These are phyloP conservation scores for Danaus melanippus DNA, from an alignment of 1,140 invertebrate genomes.

Conservation along the genomic window DNA sequence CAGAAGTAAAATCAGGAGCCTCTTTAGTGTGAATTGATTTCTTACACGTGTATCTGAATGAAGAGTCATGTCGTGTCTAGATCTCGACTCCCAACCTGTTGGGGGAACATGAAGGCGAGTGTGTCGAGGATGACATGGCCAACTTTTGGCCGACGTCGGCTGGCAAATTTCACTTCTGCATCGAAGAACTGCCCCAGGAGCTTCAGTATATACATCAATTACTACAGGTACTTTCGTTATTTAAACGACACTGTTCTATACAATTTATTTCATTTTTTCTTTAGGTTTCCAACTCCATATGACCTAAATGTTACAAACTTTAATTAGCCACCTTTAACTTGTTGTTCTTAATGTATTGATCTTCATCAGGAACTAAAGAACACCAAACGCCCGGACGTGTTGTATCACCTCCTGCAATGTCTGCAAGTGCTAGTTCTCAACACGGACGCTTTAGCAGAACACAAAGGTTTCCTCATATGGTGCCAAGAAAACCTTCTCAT, in stretches of 20 bases:
- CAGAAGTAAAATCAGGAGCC: no score
- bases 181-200: slow-evolving; percentile 93
- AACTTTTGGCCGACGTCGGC: slow-evolving; percentile 94
- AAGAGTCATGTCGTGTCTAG: slow-evolving; percentile 30
- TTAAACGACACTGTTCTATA: no score
- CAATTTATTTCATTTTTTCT: slow-evolving; percentile 6
- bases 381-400: slow-evolving; percentile 90
- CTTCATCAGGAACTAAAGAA: slow-evolving; percentile 82
- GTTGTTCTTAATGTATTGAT: background rate
- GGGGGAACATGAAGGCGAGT: slow-evolving; percentile 80
- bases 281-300: no score
- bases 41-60: background rate
- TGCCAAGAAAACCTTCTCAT: slow-evolving; percentile 97
- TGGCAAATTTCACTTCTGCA: slow-evolving; percentile 91
- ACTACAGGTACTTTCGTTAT: slow-evolving; percentile 77
- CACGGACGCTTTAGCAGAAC: slow-evolving; percentile 93
- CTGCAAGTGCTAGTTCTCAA: slow-evolving; percentile 93
- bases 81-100: slow-evolving; percentile 79
- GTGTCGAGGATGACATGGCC: slow-evolving; percentile 80
- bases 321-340: no score
- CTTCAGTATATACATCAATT: slow-evolving; percentile 94
- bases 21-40: background rate
- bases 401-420: slow-evolving; percentile 94
- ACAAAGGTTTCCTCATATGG: slow-evolving; percentile 97
- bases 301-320: no score